phyloP scores from a whole-genome alignment of 2,113 vertebrate genomes.

The Anarhynchus alexandrinus region DNA sequence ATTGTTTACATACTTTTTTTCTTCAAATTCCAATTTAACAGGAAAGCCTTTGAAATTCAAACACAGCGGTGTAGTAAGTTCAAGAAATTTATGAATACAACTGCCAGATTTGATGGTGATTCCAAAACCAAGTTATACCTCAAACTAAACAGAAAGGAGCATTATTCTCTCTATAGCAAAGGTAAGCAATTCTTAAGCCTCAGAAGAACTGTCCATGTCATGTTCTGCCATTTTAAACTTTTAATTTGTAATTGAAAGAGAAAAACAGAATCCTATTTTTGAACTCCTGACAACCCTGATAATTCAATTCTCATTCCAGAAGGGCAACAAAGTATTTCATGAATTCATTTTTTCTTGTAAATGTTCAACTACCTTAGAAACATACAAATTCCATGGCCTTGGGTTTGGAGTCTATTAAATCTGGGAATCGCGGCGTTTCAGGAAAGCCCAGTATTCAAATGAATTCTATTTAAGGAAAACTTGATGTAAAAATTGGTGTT shows the following conservation, averaged over 20 bases:
- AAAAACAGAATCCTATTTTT: too few species aligned
- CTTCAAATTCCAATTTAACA: not conserved
- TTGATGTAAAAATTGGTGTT: too few species aligned
- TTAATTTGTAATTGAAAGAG: not conserved
- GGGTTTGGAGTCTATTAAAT: too few species aligned
- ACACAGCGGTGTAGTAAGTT: constrained; percentile 63
- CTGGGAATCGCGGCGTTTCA: too few species aligned
- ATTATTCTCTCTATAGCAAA: constrained; percentile 76
- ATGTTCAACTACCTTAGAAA: too few species aligned
- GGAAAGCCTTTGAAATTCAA: constrained; percentile 73
- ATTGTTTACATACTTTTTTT: not conserved
- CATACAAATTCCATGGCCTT: too few species aligned
- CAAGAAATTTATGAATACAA: constrained; percentile 51
- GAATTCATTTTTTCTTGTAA: too few species aligned
- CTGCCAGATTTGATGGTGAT: constrained; percentile 55
- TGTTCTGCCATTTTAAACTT: not conserved
- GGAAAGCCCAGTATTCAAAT: too few species aligned
- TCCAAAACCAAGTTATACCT: constrained; percentile 76
- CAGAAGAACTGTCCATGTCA: not conserved
- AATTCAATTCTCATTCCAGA: too few species aligned
- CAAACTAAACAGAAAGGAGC: constrained; percentile 75
- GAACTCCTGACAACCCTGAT: too few species aligned
- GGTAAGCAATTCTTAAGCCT: constrained; percentile 35
- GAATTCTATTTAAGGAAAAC: too few species aligned
- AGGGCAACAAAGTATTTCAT: too few species aligned